Evolutionary conservation across 2,113 vertebrate species (phyloP).

Genomic region (Hirundichthys speculiger): DNA sequence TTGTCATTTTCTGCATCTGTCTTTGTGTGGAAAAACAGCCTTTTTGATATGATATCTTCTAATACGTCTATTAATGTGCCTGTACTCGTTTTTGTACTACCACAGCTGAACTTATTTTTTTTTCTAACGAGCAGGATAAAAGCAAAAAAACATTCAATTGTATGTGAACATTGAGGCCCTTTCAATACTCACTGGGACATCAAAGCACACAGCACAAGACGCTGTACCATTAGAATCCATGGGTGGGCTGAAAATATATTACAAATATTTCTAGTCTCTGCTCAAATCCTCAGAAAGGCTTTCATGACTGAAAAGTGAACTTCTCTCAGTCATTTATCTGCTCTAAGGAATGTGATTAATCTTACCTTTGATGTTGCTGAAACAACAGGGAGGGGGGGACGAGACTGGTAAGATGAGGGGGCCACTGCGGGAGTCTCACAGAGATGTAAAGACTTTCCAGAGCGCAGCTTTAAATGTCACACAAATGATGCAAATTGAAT

Average conservation of each 20-base stretch:
- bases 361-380: constrained; percentile 63
- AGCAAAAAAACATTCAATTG: constrained; percentile 53
- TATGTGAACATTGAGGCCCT: constrained; percentile 47
- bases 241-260: constrained; percentile 63
- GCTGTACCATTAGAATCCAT: constrained; percentile 51
- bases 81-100: constrained; percentile 25
- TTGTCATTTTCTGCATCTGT: background rate
- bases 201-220: constrained; percentile 66
- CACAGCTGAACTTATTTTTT: constrained; percentile 7
- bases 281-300: constrained; percentile 47
- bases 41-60: constrained; percentile 3
- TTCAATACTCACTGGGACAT: constrained; percentile 62
- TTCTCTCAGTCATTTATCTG: constrained; percentile 51
- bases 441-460: constrained; percentile 45
- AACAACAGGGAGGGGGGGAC: constrained; percentile 54
- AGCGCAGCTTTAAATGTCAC: constrained; percentile 46
- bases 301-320: constrained; percentile 49
- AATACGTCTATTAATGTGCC: constrained; percentile 7
- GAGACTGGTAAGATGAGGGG: constrained; percentile 29
- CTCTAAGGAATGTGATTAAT: constrained; percentile 60
- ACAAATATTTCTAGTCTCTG: constrained; percentile 42
- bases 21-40: background rate
- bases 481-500: constrained; percentile 66
- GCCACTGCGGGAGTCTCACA: constrained; percentile 25
- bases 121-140: constrained; percentile 43